Evolutionary conservation across 2,113 vertebrate species (phyloP).

Genomic region (Tupaia chinensis): DNA sequence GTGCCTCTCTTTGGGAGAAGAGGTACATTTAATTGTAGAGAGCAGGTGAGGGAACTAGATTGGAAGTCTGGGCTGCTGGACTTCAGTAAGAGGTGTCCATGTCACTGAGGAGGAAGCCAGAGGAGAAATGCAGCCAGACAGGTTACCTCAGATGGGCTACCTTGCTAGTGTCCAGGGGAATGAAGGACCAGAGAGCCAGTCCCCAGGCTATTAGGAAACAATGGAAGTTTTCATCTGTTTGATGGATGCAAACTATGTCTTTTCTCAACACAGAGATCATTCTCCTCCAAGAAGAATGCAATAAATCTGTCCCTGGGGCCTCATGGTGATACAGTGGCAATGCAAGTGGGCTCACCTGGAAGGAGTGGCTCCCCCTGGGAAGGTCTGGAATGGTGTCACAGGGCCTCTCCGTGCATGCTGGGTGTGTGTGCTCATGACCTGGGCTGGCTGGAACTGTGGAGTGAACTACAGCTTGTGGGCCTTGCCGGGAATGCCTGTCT

Average conservation of each 20-base stretch:
- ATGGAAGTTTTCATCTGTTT: not conserved
- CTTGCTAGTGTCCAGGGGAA: not conserved
- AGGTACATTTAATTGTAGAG: rapidly evolving
- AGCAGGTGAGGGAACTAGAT: not conserved
- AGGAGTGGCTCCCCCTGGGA: no score
- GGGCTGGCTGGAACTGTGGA: no score
- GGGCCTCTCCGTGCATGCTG: no score
- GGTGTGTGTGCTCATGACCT: no score
- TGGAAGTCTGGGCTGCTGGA: not conserved
- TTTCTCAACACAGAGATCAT: not conserved
- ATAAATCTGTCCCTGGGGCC: not conserved
- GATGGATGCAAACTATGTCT: not conserved
- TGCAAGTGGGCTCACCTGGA: no score
- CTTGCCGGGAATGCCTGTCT: no score
- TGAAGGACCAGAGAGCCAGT: not conserved
- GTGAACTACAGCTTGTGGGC: no score
- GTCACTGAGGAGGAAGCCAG: not conserved
- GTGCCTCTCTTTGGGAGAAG: not conserved
- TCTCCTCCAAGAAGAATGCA: not conserved
- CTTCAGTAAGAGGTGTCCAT: not conserved
- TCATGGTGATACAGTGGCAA: no score
- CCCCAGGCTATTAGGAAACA: not conserved
- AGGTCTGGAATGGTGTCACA: no score
- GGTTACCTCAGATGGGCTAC: not conserved
- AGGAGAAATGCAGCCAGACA: not conserved